These are phyloP conservation scores for Stomatorhinus walkeri DNA, from an alignment of 2,797 vertebrate genomes.

Conservation along the genomic window DNA sequence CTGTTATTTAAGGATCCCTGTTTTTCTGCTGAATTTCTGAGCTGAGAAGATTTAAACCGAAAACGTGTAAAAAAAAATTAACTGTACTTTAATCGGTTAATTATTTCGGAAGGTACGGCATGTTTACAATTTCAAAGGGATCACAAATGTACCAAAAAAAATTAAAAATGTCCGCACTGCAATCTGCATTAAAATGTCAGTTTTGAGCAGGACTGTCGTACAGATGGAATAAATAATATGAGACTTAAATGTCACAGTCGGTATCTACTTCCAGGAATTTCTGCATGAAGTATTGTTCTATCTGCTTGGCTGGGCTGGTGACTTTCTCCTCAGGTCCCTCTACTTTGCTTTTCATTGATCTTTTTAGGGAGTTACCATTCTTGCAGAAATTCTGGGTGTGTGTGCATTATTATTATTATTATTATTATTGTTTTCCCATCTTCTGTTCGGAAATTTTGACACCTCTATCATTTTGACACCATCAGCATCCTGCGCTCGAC, in stretches of 20 bases:
- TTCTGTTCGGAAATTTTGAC: background rate
- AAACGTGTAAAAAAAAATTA: constrained; percentile 53
- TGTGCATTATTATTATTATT: background rate
- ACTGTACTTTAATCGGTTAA: constrained; percentile 51
- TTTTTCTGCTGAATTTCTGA: constrained; percentile 8
- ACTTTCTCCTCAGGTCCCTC: constrained; percentile 53
- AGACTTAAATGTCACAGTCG: constrained; percentile 57
- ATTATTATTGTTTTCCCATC: background rate
- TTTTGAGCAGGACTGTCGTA: constrained; percentile 34
- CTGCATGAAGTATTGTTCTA: constrained; percentile 46
- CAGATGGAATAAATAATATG: constrained; percentile 43
- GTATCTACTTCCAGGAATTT: constrained; percentile 51
- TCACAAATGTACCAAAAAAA: constrained; percentile 35
- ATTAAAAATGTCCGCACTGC: constrained; percentile 30
- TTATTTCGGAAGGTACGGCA: constrained; percentile 39
- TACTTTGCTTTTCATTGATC: constrained; percentile 37
- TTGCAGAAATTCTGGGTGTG: constrained; percentile 29
- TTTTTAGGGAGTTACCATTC: constrained; percentile 31
- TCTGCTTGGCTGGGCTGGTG: constrained; percentile 51
- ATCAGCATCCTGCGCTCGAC: background rate
- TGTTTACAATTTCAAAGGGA: constrained; percentile 42
- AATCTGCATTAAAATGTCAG: constrained; percentile 55
- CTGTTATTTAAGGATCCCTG: constrained; percentile 38
- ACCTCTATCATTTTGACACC: background rate
- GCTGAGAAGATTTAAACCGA: constrained; percentile 21